Evolutionary conservation across 2,888 invertebrate genomes (phyloP).

Genomic region (Parthenolecanium corni): DNA sequence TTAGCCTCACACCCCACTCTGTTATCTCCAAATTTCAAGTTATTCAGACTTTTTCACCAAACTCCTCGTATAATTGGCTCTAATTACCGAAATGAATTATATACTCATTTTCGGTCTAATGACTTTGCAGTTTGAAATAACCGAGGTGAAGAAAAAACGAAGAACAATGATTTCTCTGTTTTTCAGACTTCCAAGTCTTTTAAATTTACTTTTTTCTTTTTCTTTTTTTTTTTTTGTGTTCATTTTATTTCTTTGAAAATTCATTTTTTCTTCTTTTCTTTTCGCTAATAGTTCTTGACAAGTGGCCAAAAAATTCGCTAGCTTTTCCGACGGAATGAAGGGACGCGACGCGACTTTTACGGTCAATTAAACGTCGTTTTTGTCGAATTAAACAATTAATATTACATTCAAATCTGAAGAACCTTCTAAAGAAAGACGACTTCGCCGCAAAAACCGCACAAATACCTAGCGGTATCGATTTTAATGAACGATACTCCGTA

Average conservation of each 20-base stretch:
- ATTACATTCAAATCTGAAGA: background rate
- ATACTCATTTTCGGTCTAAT: no score
- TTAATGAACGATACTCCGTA: background rate
- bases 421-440: background rate
- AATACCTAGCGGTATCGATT: no score
- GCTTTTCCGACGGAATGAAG: constrained; percentile 1
- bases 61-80: no score
- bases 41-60: no score
- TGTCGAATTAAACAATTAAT: constrained; percentile 22
- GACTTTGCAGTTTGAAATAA: background rate
- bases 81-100: no score
- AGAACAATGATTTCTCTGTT: background rate
- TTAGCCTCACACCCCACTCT: no score
- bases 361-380: constrained; percentile 25
- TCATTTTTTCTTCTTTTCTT: constrained; percentile 10
- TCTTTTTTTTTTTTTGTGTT: background rate
- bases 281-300: constrained; percentile 23
- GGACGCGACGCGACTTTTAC: constrained; percentile 17
- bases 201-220: background rate
- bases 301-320: constrained; percentile 13
- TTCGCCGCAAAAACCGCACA: background rate
- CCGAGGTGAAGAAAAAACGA: background rate
- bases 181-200: no score
- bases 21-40: no score
- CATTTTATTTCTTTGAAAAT: constrained; percentile 1